Evolutionary conservation across 2,797 vertebrate genomes (phyloP).

Genomic region (Sitta carolinensis): DNA sequence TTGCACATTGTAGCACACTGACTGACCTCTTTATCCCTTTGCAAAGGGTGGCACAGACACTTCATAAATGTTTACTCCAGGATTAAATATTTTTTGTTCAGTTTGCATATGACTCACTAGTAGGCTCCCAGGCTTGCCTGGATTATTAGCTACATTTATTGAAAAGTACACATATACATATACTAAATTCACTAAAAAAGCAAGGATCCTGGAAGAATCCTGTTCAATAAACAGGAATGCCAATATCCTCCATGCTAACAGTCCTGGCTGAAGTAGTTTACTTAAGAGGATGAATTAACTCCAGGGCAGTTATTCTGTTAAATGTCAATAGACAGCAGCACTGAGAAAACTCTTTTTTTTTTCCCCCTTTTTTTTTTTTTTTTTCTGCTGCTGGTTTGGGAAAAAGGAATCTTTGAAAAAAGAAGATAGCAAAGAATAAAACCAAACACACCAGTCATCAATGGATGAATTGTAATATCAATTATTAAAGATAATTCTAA

Average conservation of each 20-base stretch:
- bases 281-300: not conserved
- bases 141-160: not conserved
- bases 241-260: not conserved
- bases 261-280: not conserved
- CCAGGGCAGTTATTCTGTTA: not conserved
- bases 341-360: not conserved
- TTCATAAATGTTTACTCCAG: not conserved
- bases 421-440: not conserved
- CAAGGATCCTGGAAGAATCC: not conserved
- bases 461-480: not conserved
- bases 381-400: not conserved
- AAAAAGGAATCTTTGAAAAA: not conserved
- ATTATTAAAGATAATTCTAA: not conserved
- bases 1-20: not conserved
- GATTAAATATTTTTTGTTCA: not conserved
- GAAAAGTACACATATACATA: not conserved
- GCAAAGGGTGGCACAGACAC: not conserved
- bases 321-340: not conserved
- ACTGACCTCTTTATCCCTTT: not conserved
- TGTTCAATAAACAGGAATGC: not conserved
- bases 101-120: not conserved
- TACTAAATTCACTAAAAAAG: not conserved
- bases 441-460: not conserved
- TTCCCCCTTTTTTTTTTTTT: not conserved
- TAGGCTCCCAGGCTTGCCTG: not conserved